Evolutionary conservation across 1,140 invertebrate genomes (phyloP), one percentile per base, ranked within the genome.

Genomic region (Trachelipus rathkii): DNA sequence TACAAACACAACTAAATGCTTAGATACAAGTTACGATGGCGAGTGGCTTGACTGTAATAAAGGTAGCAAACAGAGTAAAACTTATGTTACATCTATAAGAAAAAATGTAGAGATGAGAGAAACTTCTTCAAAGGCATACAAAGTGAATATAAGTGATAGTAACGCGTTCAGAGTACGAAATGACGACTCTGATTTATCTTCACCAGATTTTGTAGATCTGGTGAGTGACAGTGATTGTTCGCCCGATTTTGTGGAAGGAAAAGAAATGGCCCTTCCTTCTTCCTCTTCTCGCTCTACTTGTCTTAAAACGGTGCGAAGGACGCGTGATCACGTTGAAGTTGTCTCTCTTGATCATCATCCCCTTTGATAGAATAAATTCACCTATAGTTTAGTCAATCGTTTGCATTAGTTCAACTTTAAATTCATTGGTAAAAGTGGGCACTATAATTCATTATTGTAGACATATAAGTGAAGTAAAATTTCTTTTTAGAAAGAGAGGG

Each of bases 341-440:
- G 74, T 81, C 19, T 78, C 79, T 9, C 60, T 81, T n/a, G 79
- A 81, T 71, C 77, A 81, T 21, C 77, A 81, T 60, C 67, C 50
- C 19, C 50, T 60, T 60, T 60, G 50, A 60, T 19, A 60, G 11
- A 8, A 60, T 60, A 15, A 60, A 19, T 60, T 19, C 50, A 19
- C 50, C 2, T 60, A 33, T 33, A 33, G 33, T 33, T 33, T 6
- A 33, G 33, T 33, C 33, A 33, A 33, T 33, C 33, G 33, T 33
- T 33, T 33, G 33, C 33, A 33, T 33, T 33, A 33, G 33, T 33
- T 3, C 2, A 33, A 33, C 33, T 33, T 33, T 33, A 33, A 33
- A 33, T 33, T 33, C 6, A 33, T 33, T 33, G 33, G 33, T 33
- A 33, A 33, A 33, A 33, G 33, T 3, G 33, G 6, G 33, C 33